Conservation (phyloP, 2,113 vertebrate genomes). For the Oxyruncus cristatus region DNA sequence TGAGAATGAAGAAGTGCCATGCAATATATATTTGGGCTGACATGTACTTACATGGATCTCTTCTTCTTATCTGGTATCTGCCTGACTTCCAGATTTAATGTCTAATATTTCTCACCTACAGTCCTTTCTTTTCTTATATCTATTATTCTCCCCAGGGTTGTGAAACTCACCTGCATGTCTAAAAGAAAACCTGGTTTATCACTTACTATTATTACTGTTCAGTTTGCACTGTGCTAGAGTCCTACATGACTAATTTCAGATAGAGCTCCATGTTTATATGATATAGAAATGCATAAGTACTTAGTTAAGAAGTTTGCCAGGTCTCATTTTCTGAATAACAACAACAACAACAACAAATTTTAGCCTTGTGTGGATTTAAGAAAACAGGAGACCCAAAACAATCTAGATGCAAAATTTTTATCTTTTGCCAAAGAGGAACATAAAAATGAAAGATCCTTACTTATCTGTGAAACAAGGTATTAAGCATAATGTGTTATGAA, state of each 20-base stretch:
- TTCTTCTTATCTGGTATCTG: neutral
- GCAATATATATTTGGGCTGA: neutral
- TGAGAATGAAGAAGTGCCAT: neutral
- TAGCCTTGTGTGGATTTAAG: neutral
- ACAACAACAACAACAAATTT: rapidly evolving
- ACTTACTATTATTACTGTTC: neutral
- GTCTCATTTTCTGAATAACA: neutral
- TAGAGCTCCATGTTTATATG: neutral
- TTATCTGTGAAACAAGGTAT: neutral
- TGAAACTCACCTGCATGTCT: neutral
- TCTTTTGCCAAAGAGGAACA: neutral
- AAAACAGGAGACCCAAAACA: neutral
- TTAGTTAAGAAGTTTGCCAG: neutral
- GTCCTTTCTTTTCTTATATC: neutral
- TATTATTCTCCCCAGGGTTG: neutral
- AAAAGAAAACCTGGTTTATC: neutral
- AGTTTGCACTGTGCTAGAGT: neutral
- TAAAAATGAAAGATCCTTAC: neutral
- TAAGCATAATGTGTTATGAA: neutral
- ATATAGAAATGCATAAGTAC: neutral
- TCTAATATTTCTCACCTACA: neutral
- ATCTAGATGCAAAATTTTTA: neutral
- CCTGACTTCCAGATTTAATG: neutral
- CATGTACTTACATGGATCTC: neutral
- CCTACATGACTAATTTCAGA: neutral